A percentile compares a stretch with the other conserved stretches of the same genome.
These are phyloP conservation scores for Acholoe squamosa DNA, from an alignment of 2,888 invertebrate genomes.

Conservation along the genomic window DNA sequence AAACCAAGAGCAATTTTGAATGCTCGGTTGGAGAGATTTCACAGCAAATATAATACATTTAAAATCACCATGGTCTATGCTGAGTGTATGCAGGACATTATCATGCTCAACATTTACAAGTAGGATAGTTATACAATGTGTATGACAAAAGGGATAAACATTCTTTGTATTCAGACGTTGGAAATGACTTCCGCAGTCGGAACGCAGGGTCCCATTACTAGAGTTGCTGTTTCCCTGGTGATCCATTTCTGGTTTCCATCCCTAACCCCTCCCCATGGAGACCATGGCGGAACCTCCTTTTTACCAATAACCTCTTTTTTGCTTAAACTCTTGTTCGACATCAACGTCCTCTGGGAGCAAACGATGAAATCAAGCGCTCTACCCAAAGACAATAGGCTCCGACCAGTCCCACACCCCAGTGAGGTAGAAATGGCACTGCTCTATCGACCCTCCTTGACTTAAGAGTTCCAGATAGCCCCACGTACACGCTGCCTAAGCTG, in stretches of 20 bases:
- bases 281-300: neutral
- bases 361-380: slow-evolving; percentile 11
- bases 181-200: no score
- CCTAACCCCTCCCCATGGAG: neutral
- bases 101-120: no score
- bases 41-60: no score
- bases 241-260: neutral
- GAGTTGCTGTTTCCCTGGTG: neutral
- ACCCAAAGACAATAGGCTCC: neutral
- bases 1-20: no score
- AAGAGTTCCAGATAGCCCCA: slow-evolving; percentile 33
- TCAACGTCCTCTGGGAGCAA: neutral
- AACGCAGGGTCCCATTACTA: neutral
- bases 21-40: no score
- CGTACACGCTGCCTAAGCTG: slow-evolving; percentile 35
- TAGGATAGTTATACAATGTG: no score
- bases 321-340: neutral
- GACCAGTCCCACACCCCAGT: neutral
- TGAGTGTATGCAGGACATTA: no score
- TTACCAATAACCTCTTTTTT: neutral
- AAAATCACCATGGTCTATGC: no score
- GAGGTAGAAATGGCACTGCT: slow-evolving; percentile 15
- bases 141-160: no score
- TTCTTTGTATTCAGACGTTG: no score
- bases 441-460: slow-evolving; percentile 43